These are phyloP conservation scores for Drosophila neocordata DNA, from an alignment of 1,140 invertebrate genomes.

Conservation along the genomic window DNA sequence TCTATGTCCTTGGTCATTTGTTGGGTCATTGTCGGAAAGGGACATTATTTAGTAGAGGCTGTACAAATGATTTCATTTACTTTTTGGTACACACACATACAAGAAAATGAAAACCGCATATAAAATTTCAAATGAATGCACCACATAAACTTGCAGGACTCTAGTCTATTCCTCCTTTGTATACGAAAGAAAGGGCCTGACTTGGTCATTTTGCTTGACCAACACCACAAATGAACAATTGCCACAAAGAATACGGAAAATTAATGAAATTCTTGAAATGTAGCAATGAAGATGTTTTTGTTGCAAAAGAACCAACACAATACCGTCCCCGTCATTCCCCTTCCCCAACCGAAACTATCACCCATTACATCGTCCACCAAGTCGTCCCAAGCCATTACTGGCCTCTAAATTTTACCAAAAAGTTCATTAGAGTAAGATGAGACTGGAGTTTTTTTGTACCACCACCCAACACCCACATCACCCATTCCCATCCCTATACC, in stretches of 20 bases:
- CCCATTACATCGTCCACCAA: too few species aligned
- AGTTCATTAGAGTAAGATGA: conserved; percentile 60
- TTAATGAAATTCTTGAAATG: conserved; percentile 62
- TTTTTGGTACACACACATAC: conserved; percentile 6
- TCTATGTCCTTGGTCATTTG: too few species aligned
- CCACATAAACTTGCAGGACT: conserved; percentile 47
- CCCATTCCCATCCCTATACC: too few species aligned
- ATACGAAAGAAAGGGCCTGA: too few species aligned
- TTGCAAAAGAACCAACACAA: conserved; percentile 21
- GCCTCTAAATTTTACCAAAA: conserved; percentile 62
- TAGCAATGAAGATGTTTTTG: conserved; percentile 52
- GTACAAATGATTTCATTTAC: conserved; percentile 48
- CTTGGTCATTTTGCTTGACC: conserved; percentile 25
- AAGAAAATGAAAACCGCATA: conserved; percentile 43
- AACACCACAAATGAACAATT: conserved; percentile 58
- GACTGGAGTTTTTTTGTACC: conserved; percentile 30
- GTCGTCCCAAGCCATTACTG: conserved; percentile 23
- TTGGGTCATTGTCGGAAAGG: not conserved
- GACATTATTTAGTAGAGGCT: conserved; percentile 8
- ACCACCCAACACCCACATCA: too few species aligned
- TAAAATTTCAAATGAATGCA: conserved; percentile 54
- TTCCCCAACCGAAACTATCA: too few species aligned
- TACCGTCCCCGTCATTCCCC: too few species aligned
- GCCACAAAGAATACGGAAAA: conserved; percentile 60
- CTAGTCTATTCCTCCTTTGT: not conserved